Conservation (phyloP, 2,797 vertebrate genomes). For the Eospalax fontanierii region DNA sequence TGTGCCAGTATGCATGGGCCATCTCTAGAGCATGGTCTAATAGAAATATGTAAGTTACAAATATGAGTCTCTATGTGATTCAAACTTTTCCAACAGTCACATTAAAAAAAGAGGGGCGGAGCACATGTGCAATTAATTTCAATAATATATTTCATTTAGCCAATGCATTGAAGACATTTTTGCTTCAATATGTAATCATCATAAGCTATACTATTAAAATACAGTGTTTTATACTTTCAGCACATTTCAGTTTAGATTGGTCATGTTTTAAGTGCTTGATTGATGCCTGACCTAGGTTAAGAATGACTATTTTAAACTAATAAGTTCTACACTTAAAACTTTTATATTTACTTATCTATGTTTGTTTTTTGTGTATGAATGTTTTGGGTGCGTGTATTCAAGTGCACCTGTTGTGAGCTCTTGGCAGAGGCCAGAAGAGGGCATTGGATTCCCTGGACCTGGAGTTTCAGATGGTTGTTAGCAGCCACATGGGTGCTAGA, state of each 20-base stretch:
- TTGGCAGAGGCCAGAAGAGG: too few species aligned
- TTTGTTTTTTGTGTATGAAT: too few species aligned
- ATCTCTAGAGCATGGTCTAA: not conserved
- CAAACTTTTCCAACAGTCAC: not conserved
- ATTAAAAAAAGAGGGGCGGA: constrained; percentile 34
- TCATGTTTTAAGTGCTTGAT: not conserved
- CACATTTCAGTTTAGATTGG: not conserved
- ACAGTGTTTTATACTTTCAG: not conserved
- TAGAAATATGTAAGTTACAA: constrained; percentile 20
- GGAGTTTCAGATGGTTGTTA: too few species aligned
- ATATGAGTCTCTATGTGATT: not conserved
- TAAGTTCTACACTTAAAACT: not conserved
- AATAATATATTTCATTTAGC: constrained; percentile 59
- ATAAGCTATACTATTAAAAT: constrained; percentile 49
- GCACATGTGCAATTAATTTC: constrained; percentile 51
- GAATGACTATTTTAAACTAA: not conserved
- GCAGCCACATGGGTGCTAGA: too few species aligned
- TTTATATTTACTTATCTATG: too few species aligned
- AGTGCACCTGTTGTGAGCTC: too few species aligned
- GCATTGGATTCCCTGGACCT: too few species aligned
- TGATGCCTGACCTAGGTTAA: not conserved
- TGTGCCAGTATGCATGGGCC: not conserved
- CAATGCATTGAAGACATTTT: constrained; percentile 37
- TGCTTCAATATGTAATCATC: constrained; percentile 22
- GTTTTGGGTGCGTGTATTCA: too few species aligned